Evolutionary conservation across 2,113 vertebrate genomes (phyloP).

Genomic region (Heterotis niloticus): DNA sequence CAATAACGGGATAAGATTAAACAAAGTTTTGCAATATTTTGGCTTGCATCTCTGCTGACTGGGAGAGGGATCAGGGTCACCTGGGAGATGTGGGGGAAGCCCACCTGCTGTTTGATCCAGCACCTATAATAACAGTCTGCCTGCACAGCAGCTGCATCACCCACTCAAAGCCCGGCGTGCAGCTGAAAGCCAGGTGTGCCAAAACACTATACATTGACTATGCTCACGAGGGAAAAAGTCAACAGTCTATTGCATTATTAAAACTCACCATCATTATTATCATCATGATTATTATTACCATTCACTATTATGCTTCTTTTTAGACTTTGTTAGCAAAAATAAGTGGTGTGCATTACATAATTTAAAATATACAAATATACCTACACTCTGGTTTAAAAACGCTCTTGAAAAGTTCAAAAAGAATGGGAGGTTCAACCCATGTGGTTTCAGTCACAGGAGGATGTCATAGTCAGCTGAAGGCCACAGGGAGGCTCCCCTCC

Average conservation of each 20-base stretch:
- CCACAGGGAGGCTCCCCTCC: neutral
- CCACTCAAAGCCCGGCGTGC: neutral
- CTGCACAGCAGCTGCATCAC: neutral
- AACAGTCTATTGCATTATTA: slow-evolving; percentile 59
- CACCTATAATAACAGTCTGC: slow-evolving; percentile 20
- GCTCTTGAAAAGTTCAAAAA: slow-evolving; percentile 60
- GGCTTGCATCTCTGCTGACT: neutral
- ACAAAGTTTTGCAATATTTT: too few relatives aligned
- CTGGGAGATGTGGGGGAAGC: neutral
- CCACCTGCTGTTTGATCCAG: neutral
- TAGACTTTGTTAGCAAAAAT: slow-evolving; percentile 66
- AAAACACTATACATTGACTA: slow-evolving; percentile 45
- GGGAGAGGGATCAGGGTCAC: neutral
- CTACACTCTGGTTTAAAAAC: slow-evolving; percentile 79
- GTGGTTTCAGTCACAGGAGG: neutral
- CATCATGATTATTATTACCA: slow-evolving; percentile 58
- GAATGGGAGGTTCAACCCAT: slow-evolving; percentile 3
- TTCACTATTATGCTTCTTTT: slow-evolving; percentile 41
- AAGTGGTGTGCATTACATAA: slow-evolving; percentile 73
- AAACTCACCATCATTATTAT: slow-evolving; percentile 51
- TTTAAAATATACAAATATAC: slow-evolving; percentile 83
- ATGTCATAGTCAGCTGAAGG: slow-evolving; percentile 9
- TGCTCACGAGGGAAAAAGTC: slow-evolving; percentile 49
- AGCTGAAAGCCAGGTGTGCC: slow-evolving; percentile 38
- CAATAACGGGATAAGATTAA: too few relatives aligned